A percentile compares a stretch with the other conserved stretches of the same genome.
These are phyloP conservation scores for Tetragonisca angustula DNA, from an alignment of 2,888 invertebrate species.

Conservation along the genomic window DNA sequence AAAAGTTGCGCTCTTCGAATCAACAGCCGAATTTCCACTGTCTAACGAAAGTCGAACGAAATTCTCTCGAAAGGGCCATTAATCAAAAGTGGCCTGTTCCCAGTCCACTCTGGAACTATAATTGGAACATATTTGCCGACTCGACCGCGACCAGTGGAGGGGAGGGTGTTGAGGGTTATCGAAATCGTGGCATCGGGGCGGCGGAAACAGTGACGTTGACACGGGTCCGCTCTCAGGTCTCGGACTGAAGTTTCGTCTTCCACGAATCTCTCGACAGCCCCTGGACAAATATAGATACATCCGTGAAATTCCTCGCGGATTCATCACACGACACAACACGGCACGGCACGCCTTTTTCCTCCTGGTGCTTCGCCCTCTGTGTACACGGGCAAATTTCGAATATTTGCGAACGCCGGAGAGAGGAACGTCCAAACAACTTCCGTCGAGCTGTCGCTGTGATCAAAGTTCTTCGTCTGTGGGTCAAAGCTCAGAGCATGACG, in stretches of 20 bases:
- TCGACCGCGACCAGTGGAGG: neutral
- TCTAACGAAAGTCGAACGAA: neutral
- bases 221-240: constrained; percentile 45
- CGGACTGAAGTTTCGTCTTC: constrained; percentile 20
- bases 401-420: constrained; percentile 39
- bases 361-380: neutral
- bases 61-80: neutral
- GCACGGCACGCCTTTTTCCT: constrained; percentile 11
- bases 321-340: constrained; percentile 9
- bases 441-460: constrained; percentile 16
- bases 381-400: constrained; percentile 54
- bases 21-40: no score
- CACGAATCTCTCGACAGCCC: constrained; percentile 44
- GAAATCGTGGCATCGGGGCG: constrained; percentile 38
- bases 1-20: neutral
- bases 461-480: constrained; percentile 23
- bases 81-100: neutral
- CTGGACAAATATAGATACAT: constrained; percentile 44
- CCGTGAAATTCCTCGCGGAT: constrained; percentile 52
- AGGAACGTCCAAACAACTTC: constrained; percentile 30
- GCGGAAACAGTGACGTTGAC: constrained; percentile 56
- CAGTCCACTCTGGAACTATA: neutral
- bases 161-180: constrained; percentile 38
- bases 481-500: constrained; percentile 3
- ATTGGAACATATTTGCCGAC: constrained; percentile 28